Base-by-base conservation (phyloP, 2,113 vertebrate genomes). In the Puffinus mauretanicus region DNA sequence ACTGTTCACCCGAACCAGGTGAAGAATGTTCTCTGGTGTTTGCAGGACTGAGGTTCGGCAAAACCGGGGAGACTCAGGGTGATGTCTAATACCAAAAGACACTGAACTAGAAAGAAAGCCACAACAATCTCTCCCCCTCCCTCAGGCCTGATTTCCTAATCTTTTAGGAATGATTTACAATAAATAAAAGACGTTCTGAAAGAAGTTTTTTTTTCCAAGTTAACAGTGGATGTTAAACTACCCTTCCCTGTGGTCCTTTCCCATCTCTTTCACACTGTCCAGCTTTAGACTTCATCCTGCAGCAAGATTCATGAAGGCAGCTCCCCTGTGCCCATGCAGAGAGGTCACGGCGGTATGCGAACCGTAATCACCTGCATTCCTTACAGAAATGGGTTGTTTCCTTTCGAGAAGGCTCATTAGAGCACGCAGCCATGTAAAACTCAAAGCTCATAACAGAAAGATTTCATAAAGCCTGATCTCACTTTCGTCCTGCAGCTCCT, bases 111-210 rank as follows among this genome's bases (percentile, higher is more conserved):
- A 95, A 85, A 95, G 73, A 6, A 94, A 80, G 79, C 57, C 84
- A 77, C 78, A 94, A 62, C 61, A 55, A 75, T 84, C 69, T 61
- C 44, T 72, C 12, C 71, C 51, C 89, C 75, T 91, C 84, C 87
- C 52, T 70, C 90, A 82, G 62, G 82, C 73, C 71, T 49, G 70
- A 91, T 96, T 95, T 95, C 90, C 78, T 95, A 94, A 96, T 90
- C 82, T 87, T 89, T 93, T 93, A 90, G 89, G 87, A 94, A 95
- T 95, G 78, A 92, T 93, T 94, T 93, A 91, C 60, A 93, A 92
- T 91, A 92, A 93, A 85, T 93, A 62, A 90, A 95, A 96, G 84
- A 69, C 40, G 86, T 82, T 93, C 54, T 89, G 84, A 94, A 76
- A 91, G 57, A 86, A 92, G 51, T 0, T 4, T 13, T 21, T 24